These are phyloP conservation scores for Anneissia japonica DNA, from an alignment of 35 echinoderm and acorn worm genomes.

Conservation along the genomic window DNA sequence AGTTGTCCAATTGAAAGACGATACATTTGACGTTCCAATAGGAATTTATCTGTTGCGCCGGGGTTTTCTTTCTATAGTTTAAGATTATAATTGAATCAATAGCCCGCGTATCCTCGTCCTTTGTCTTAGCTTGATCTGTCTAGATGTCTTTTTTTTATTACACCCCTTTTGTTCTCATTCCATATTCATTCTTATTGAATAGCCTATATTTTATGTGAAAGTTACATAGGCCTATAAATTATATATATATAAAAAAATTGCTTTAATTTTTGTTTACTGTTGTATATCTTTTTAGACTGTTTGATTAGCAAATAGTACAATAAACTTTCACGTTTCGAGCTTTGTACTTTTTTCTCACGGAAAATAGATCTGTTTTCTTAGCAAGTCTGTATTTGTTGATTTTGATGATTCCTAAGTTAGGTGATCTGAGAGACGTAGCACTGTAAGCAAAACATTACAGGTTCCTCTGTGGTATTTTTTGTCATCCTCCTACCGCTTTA, in stretches of 20 bases:
- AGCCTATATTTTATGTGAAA: too few species aligned
- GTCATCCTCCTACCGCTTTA: not conserved
- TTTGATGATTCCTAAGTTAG: not conserved
- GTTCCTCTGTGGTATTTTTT: not conserved
- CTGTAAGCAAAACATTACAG: not conserved
- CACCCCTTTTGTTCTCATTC: too few species aligned
- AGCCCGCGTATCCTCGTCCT: not conserved
- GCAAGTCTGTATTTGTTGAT: not conserved
- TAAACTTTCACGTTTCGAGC: not conserved
- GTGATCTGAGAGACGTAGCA: not conserved
- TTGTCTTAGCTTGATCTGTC: not conserved
- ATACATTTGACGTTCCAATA: not conserved
- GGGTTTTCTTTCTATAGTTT: not conserved
- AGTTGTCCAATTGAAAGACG: not conserved
- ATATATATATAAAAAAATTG: too few species aligned
- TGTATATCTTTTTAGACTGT: too few species aligned
- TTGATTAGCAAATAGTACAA: not conserved
- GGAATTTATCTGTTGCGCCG: not conserved
- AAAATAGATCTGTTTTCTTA: not conserved
- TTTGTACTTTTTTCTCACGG: not conserved
- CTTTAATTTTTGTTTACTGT: too few species aligned
- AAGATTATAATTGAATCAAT: not conserved
- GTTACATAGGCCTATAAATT: too few species aligned
- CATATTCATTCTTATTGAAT: too few species aligned
- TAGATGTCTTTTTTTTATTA: not conserved